Evolutionary conservation across 2,888 invertebrate genomes (phyloP).

Genomic region (Aleiodes testaceus): DNA sequence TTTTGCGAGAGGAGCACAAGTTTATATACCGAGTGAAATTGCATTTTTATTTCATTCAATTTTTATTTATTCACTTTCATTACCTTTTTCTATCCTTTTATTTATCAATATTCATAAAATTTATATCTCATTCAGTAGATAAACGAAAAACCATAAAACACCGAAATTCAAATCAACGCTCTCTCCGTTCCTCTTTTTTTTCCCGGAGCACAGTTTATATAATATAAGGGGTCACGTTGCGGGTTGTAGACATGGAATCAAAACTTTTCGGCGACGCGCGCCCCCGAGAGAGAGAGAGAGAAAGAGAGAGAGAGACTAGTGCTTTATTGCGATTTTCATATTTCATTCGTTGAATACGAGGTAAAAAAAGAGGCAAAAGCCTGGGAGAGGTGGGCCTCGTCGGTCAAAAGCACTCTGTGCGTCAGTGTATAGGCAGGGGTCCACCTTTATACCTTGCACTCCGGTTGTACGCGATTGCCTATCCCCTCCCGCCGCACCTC

Average conservation of each 20-base stretch:
- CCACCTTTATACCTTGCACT: constrained; percentile 41
- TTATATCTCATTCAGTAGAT: neutral
- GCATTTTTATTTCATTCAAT: neutral
- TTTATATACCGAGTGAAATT: neutral
- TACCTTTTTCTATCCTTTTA: neutral
- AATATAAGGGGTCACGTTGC: constrained; percentile 23
- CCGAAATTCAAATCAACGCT: constrained; percentile 5
- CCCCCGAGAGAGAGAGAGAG: constrained; percentile 50
- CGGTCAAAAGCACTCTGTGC: constrained; percentile 50
- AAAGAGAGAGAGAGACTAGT: constrained; percentile 37
- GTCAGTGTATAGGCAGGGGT: constrained; percentile 34
- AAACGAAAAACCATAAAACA: neutral
- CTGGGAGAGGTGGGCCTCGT: constrained; percentile 16
- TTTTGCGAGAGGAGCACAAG: neutral
- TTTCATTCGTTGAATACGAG: constrained; percentile 58
- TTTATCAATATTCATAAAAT: neutral
- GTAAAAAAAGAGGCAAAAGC: constrained; percentile 21
- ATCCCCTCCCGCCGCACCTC: neutral
- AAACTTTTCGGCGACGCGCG: constrained; percentile 41
- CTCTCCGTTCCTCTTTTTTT: neutral
- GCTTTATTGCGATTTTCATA: constrained; percentile 67
- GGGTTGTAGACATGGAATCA: constrained; percentile 29
- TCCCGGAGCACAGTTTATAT: neutral
- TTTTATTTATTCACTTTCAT: neutral
- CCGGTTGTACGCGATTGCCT: constrained; percentile 20